phyloP scores from a whole-genome alignment of 2,888 invertebrate genomes.

The Oasisia sp. region DNA sequence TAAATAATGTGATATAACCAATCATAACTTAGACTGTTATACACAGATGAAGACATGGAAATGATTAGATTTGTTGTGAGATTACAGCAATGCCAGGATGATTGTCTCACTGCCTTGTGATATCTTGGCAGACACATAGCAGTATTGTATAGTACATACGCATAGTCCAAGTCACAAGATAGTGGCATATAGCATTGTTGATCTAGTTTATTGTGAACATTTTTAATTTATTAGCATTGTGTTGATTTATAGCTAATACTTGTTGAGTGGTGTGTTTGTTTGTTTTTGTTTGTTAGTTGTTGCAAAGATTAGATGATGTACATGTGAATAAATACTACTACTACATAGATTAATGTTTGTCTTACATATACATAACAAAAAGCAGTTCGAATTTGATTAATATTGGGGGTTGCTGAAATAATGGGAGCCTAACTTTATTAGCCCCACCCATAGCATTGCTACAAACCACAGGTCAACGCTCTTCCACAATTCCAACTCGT shows the following conservation, averaged over 20 bases:
- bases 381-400: background rate
- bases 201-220: background rate
- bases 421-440: too few species aligned
- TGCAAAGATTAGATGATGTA: background rate
- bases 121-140: background rate
- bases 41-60: background rate
- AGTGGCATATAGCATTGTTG: conserved; percentile 8
- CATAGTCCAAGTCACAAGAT: background rate
- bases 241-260: background rate
- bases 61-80: background rate
- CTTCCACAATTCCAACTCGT: too few species aligned
- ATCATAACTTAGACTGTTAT: background rate
- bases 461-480: background rate
- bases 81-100: background rate
- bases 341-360: background rate
- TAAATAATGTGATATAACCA: background rate
- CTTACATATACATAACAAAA: background rate
- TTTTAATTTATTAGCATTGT: background rate
- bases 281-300: background rate
- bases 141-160: background rate
- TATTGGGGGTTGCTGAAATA: too few species aligned
- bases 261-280: background rate
- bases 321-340: background rate
- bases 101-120: background rate
- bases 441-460: too few species aligned